These are phyloP conservation scores for Tragelaphus scriptus DNA, from an alignment of 2,113 vertebrate genomes.

Conservation along the genomic window DNA sequence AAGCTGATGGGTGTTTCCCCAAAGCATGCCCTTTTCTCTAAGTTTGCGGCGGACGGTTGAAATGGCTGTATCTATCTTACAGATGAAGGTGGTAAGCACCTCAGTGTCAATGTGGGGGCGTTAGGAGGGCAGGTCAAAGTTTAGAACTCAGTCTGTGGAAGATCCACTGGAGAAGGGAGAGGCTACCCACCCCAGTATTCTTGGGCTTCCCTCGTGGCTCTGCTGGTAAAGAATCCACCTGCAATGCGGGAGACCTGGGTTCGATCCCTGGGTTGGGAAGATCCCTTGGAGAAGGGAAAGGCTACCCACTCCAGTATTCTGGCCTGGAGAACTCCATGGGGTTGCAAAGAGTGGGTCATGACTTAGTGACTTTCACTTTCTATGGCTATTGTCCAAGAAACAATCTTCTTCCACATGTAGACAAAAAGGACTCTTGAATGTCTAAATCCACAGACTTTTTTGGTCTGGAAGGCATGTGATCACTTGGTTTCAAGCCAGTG, in stretches of 20 bases:
- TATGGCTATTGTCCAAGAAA: neutral
- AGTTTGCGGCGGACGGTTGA: neutral
- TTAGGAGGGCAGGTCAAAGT: neutral
- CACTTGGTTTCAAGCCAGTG: neutral
- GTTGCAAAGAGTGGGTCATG: accelerated
- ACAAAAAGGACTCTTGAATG: neutral
- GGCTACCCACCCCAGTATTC: neutral
- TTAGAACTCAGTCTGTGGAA: neutral
- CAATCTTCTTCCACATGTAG: neutral
- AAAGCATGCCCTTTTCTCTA: accelerated
- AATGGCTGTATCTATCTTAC: neutral
- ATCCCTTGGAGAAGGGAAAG: neutral
- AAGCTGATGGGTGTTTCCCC: neutral
- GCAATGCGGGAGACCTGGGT: neutral
- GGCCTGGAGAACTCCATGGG: neutral
- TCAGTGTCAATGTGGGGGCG: accelerated
- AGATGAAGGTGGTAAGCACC: neutral
- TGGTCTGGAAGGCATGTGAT: neutral
- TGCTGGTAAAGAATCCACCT: accelerated
- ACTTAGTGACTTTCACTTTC: neutral
- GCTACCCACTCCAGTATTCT: neutral
- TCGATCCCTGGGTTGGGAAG: neutral
- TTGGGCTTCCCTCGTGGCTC: neutral
- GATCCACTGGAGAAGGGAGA: neutral
- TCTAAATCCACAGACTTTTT: neutral